These are phyloP conservation scores for Mixornis gularis DNA, from an alignment of 2,113 vertebrate species.

Conservation along the genomic window DNA sequence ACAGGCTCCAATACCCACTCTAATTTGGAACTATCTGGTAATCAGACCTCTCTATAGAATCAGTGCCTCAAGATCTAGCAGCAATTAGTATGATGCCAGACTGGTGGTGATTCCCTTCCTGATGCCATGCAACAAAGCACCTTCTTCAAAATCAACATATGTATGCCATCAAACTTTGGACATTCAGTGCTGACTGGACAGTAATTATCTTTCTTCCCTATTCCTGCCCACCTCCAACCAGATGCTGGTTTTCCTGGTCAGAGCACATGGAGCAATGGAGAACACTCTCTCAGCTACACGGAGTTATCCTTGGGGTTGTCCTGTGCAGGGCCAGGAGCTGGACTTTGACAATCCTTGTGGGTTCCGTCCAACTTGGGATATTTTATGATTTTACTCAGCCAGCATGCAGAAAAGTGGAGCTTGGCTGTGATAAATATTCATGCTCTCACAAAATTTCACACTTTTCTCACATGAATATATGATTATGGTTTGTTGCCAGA, in stretches of 20 bases:
- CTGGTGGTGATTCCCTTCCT: background rate
- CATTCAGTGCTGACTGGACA: background rate
- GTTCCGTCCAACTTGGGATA: background rate
- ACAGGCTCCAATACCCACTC: background rate
- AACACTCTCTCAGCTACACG: background rate
- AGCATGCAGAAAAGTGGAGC: background rate
- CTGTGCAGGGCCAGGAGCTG: background rate
- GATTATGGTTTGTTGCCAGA: background rate
- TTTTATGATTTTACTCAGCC: background rate
- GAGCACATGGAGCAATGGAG: background rate
- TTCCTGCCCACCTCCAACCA: background rate
- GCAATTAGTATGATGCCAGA: background rate
- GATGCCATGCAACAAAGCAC: background rate
- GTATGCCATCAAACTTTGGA: background rate
- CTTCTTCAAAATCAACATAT: accelerated
- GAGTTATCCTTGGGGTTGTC: background rate
- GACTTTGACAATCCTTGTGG: background rate
- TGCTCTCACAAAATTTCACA: background rate
- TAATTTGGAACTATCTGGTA: background rate
- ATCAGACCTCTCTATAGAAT: background rate
- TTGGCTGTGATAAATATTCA: background rate
- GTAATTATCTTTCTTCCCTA: background rate
- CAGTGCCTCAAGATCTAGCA: background rate
- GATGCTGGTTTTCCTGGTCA: background rate
- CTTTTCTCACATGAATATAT: background rate